Evolutionary conservation across 2,888 invertebrate genomes (phyloP).

Genomic region (Eucriotettix oculatus): DNA sequence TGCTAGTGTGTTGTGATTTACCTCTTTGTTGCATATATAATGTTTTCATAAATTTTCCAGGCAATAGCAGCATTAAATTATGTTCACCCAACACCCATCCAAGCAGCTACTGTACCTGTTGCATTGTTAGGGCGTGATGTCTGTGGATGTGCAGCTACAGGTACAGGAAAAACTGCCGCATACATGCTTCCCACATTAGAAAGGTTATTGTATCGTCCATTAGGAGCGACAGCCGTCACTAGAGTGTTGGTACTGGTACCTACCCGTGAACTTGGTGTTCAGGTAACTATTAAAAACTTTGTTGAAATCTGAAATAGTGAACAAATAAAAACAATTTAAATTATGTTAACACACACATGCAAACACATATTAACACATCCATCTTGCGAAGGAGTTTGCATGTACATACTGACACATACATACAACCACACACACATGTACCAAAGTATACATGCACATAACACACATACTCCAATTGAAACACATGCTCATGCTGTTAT

Average conservation of each 20-base stretch:
- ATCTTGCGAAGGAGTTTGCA: too few relatives aligned
- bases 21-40: too few relatives aligned
- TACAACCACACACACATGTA: too few relatives aligned
- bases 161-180: constrained; percentile 95
- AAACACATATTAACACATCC: too few relatives aligned
- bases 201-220: constrained; percentile 72
- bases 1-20: too few relatives aligned
- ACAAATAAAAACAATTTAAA: too few relatives aligned
- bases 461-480: too few relatives aligned
- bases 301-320: too few relatives aligned
- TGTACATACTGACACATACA: too few relatives aligned
- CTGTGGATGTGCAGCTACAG: constrained; percentile 97
- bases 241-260: constrained; percentile 89
- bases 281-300: constrained; percentile 24
- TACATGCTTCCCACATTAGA: constrained; percentile 97
- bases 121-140: constrained; percentile 86
- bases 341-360: too few relatives aligned
- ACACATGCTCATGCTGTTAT: too few relatives aligned
- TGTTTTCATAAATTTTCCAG: constrained; percentile 21
- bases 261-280: constrained; percentile 92
- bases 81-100: constrained; percentile 91
- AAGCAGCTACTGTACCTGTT: constrained; percentile 86
- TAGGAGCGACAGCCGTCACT: constrained; percentile 32
- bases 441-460: too few relatives aligned
- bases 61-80: constrained; percentile 79